Percentiles rank a stretch among this genome's conserved stretches.
These are phyloP conservation scores for Podabrus alpinus DNA, from an alignment of 2,888 invertebrate genomes.

Conservation along the genomic window DNA sequence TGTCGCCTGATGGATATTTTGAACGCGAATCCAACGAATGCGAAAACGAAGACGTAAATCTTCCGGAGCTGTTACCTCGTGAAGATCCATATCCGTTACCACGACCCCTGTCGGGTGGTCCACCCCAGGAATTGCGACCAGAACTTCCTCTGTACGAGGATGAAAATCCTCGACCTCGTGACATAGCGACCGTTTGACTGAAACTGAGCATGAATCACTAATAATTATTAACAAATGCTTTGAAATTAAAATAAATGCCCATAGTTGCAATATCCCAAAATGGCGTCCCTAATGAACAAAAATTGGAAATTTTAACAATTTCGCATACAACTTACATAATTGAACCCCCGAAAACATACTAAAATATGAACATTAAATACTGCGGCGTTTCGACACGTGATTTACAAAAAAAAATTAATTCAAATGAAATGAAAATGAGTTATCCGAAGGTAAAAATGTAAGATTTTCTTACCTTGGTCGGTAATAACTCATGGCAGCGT, in stretches of 20 bases:
- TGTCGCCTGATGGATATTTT: constrained; percentile 45
- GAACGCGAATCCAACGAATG: constrained; percentile 46
- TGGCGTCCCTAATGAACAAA: background rate
- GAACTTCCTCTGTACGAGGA: constrained; percentile 45
- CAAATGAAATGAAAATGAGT: background rate
- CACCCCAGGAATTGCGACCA: constrained; percentile 42
- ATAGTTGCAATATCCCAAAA: background rate
- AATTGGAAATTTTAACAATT: background rate
- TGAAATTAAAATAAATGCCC: background rate
- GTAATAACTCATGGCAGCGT: constrained; percentile 48
- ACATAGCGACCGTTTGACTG: constrained; percentile 46
- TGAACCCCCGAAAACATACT: background rate
- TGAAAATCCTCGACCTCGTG: constrained; percentile 44
- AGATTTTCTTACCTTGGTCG: constrained; percentile 45
- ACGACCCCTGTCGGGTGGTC: constrained; percentile 34
- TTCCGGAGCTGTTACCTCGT: constrained; percentile 40
- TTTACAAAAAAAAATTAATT: background rate
- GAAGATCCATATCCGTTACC: constrained; percentile 39
- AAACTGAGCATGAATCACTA: constrained; percentile 38
- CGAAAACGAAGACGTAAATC: constrained; percentile 42
- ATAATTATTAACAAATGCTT: constrained; percentile 2
- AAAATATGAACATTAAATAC: background rate
- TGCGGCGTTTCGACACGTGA: background rate
- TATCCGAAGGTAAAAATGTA: background rate
- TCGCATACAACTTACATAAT: background rate